A percentile compares a stretch with the other conserved stretches of the same genome.
phyloP scores from a whole-genome alignment of 2,797 vertebrate genomes.

The Diplodus sargus region DNA sequence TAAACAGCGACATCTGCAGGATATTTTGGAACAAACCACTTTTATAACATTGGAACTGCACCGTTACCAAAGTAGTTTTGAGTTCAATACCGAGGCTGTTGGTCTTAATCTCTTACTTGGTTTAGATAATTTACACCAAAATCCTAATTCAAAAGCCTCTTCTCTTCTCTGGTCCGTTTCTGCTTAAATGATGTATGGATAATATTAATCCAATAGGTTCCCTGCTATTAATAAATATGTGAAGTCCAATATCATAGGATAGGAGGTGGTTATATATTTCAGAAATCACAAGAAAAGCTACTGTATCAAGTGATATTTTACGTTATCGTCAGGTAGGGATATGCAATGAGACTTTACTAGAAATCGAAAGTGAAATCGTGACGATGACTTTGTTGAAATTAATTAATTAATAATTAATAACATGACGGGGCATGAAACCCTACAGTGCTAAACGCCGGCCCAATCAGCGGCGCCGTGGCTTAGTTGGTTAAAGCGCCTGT shows the following conservation, averaged over 20 bases:
- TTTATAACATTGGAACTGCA: neutral
- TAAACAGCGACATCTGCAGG: slow-evolving; percentile 37
- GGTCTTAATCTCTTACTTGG: neutral
- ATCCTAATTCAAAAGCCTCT: no score
- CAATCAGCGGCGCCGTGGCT: slow-evolving; percentile 82
- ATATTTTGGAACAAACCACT: neutral
- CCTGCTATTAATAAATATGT: neutral
- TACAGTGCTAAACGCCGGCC: fast-evolving
- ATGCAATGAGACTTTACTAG: neutral
- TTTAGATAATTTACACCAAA: neutral
- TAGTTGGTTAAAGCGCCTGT: slow-evolving; percentile 90
- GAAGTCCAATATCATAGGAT: no score
- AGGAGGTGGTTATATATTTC: neutral
- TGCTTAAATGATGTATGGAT: neutral
- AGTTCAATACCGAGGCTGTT: neutral
- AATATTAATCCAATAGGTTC: neutral
- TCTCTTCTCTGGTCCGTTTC: no score
- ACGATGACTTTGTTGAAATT: neutral
- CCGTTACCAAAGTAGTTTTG: no score
- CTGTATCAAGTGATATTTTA: neutral
- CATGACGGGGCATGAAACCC: fast-evolving
- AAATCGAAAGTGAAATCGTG: neutral
- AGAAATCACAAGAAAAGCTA: neutral
- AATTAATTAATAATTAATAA: no score
- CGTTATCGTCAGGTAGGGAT: neutral